phyloP scores from a whole-genome alignment of 2,888 invertebrate species.

The Lithophane semibrunnea region DNA sequence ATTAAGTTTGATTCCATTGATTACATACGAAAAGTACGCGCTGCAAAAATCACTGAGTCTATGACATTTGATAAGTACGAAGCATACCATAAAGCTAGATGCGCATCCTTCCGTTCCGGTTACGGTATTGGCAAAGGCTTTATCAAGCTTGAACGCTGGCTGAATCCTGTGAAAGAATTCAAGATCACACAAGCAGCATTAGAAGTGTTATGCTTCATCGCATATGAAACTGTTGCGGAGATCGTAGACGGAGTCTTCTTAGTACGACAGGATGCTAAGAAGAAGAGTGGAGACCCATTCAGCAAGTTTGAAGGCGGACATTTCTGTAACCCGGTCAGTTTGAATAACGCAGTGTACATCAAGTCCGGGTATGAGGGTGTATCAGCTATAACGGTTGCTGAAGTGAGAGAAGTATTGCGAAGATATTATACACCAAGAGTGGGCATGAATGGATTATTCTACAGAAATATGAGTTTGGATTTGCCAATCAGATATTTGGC shows the following conservation, averaged over 20 bases:
- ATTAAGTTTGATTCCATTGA: conserved; percentile 90
- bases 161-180: conserved; percentile 91
- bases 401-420: conserved; percentile 95
- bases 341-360: conserved; percentile 89
- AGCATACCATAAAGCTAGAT: conserved; percentile 94
- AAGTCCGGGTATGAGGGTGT: conserved; percentile 92
- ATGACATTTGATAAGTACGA: conserved; percentile 92
- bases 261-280: conserved; percentile 94
- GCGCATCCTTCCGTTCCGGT: conserved; percentile 92
- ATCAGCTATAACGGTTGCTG: conserved; percentile 93
- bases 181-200: conserved; percentile 92
- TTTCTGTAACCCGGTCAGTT: conserved; percentile 91
- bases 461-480: conserved; percentile 86
- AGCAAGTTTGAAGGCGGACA: conserved; percentile 92
- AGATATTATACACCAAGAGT: conserved; percentile 92
- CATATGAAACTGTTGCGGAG: conserved; percentile 97
- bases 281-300: conserved; percentile 92
- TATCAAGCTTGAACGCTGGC: conserved; percentile 91
- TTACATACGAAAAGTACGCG: conserved; percentile 90
- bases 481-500: conserved; percentile 82
- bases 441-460: conserved; percentile 89
- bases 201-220: conserved; percentile 95
- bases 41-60: conserved; percentile 89
- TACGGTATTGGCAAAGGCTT: conserved; percentile 89
- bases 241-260: conserved; percentile 96